phyloP scores from a whole-genome alignment of 2,113 vertebrate species.

The Chaetura pelagica region DNA sequence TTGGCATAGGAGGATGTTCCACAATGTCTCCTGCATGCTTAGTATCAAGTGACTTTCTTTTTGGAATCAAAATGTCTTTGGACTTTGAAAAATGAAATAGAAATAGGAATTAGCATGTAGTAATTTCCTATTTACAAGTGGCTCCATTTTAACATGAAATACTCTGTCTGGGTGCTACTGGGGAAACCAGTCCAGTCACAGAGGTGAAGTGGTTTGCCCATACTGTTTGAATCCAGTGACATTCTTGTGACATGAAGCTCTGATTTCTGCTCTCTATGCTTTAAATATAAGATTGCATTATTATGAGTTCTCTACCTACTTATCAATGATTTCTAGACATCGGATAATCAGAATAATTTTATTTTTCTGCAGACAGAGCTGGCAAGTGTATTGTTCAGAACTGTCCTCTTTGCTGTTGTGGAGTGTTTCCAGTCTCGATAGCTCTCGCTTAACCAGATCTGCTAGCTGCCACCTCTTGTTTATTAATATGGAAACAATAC shows the following conservation, averaged over 20 bases:
- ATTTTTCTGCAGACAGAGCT: background rate
- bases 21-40: rapidly evolving
- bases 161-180: background rate
- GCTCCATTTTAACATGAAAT: background rate
- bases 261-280: background rate
- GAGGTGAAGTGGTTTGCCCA: background rate
- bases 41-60: background rate
- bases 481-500: background rate
- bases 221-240: background rate
- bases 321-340: background rate
- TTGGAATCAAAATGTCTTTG: background rate
- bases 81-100: background rate
- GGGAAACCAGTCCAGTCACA: background rate
- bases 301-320: background rate
- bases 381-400: background rate
- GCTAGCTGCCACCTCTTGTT: background rate
- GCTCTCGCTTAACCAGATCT: background rate
- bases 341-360: background rate
- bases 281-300: background rate
- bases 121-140: background rate
- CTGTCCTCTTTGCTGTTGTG: background rate
- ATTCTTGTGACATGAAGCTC: background rate
- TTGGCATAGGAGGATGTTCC: background rate
- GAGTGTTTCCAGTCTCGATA: background rate
- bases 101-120: background rate